Evolutionary conservation across 2,888 invertebrate species (phyloP), one percentile per base, ranked within the genome.

Genomic region (Pheosia tremula): DNA sequence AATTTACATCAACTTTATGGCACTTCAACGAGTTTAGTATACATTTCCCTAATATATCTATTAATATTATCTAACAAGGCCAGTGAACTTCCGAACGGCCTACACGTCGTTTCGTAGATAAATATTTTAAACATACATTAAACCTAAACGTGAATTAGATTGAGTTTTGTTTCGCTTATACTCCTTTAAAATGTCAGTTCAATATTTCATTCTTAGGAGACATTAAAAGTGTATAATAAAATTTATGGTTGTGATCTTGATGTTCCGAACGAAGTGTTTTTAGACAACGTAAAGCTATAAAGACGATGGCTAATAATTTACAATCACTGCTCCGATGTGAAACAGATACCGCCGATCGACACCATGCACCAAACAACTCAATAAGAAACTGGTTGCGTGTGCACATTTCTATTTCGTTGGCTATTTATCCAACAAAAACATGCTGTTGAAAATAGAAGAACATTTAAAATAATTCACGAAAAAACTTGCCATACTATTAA

Each of bases 221-320:
- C 39, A 24, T 41, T 39, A 41, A 56, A 56, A 41, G 4, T 37
- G 41, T 43, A 52, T 39, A 58, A 37, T 60, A 60, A 58, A 60
- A 65, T 72, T 69, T 64, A 77, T 66, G 67, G 67, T 62, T 64
- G 41, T 13, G 63, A 71, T 63, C 61, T 68, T 59, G 58, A 61
- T 63, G 64, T 62, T 58, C 38, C 36, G 52, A 67, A 68, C 65
- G 55, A 69, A 74, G 71, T 77, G 66, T 74, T 70, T 41, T 59
- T 65, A 73, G 73, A 73, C 70, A 78, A 72, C 73, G 64, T 73
- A 64, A 65, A 71, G 67, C 67, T 66, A 80, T 83, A 75, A 82
- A 82, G 77, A 68, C 70, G 74, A 79, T 79, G 73, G 76, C 72
- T 73, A 81, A 74, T 79, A 75, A 75, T 78, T 78, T 77, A 75